Evolutionary conservation across 2,797 vertebrate species (phyloP).

Genomic region (Anniella stebbinsi): DNA sequence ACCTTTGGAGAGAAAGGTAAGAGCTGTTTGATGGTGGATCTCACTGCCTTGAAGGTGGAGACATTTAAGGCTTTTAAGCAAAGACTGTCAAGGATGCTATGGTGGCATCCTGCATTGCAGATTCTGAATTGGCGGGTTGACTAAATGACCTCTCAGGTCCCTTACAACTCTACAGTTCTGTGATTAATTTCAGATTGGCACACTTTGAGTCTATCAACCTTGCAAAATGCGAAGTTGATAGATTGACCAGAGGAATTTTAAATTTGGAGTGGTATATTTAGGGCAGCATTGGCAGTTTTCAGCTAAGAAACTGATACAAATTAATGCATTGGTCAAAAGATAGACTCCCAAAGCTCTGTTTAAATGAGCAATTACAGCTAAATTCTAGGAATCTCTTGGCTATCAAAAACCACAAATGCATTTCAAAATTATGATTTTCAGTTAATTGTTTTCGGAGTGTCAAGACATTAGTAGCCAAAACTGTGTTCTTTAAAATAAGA

Average conservation of each 20-base stretch:
- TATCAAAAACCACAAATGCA: background rate
- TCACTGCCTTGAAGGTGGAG: background rate
- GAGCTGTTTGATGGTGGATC: background rate
- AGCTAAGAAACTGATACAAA: background rate
- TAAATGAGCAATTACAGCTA: slow-evolving; percentile 1
- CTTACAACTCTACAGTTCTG: no score
- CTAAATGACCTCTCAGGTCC: no score
- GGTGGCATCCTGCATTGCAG: background rate
- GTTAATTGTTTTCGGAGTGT: background rate
- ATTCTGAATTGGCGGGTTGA: background rate
- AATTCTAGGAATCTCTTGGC: slow-evolving; percentile 10
- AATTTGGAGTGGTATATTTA: background rate
- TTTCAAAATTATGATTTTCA: slow-evolving; percentile 1
- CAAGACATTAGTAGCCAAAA: background rate
- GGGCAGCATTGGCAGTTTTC: background rate
- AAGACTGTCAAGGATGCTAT: background rate
- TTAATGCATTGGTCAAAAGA: background rate
- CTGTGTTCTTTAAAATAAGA: background rate
- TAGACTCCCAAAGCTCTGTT: slow-evolving; percentile 11
- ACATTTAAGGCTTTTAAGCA: background rate
- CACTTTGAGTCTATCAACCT: background rate
- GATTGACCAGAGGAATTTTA: background rate
- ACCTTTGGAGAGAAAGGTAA: background rate
- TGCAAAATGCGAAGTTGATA: background rate
- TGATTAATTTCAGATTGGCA: background rate